A percentile compares a stretch with the other conserved stretches of the same genome.
phyloP scores from a whole-genome alignment of 2,797 vertebrate species.

The Vespertilio murinus region DNA sequence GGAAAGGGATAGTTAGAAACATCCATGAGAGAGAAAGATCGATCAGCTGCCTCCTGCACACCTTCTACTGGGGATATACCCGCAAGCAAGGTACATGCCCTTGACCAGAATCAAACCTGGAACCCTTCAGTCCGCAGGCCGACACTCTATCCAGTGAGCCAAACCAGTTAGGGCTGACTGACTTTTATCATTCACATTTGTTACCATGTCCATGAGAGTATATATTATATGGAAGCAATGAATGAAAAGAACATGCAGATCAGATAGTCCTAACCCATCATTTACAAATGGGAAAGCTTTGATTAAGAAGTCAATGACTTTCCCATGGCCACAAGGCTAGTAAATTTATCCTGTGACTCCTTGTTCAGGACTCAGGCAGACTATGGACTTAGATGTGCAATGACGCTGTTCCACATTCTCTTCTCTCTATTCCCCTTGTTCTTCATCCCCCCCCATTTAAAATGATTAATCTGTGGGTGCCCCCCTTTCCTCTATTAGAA shows the following conservation, averaged over 20 bases:
- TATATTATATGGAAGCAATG: background rate
- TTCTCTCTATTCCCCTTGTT: background rate
- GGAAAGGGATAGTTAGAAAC: no score
- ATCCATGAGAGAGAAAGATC: no score
- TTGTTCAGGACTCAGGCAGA: background rate
- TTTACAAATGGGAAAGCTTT: background rate
- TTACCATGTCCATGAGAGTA: background rate
- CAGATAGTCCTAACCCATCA: background rate
- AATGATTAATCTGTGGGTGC: background rate
- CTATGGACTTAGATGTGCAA: background rate
- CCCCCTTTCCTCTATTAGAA: slow-evolving; percentile 6
- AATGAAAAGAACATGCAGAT: background rate
- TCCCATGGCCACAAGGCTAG: background rate
- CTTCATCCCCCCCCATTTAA: background rate
- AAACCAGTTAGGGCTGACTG: no score
- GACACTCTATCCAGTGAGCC: no score
- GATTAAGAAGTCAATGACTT: background rate
- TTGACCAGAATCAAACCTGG: no score
- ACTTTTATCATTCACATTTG: background rate
- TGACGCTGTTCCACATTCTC: background rate
- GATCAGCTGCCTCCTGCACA: no score
- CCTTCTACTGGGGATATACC: no score
- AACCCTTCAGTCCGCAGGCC: no score
- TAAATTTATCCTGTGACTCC: background rate
- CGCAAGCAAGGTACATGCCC: no score